These are phyloP conservation scores for Harlomillsia oculata DNA, from an alignment of 1,140 invertebrate species.

Conservation along the genomic window DNA sequence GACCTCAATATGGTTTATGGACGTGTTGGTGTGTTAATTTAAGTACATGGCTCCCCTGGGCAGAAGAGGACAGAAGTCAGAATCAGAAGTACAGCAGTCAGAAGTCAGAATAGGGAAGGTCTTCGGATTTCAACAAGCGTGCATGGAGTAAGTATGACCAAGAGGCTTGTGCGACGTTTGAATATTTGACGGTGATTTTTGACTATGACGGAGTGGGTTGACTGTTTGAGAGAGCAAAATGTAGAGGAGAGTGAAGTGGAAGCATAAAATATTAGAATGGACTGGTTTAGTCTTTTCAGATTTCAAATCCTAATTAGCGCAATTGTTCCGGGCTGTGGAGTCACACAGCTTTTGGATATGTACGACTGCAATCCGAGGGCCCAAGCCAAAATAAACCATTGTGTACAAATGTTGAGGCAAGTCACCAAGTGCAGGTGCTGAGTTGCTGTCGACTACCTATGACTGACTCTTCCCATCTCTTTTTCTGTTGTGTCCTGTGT, in stretches of 20 bases:
- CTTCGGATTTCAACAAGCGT: too few species aligned
- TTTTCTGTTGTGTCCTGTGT: too few species aligned
- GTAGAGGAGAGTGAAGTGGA: conserved; percentile 5
- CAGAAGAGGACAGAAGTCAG: too few species aligned
- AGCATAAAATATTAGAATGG: conserved; percentile 8
- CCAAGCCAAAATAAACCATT: conserved; percentile 12
- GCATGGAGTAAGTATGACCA: too few species aligned
- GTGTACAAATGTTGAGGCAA: conserved; percentile 3
- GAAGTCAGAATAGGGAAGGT: too few species aligned
- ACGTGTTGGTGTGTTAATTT: too few species aligned
- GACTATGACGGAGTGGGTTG: conserved; percentile 25
- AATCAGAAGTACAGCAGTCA: too few species aligned
- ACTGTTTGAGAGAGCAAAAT: not conserved
- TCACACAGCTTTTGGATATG: not conserved
- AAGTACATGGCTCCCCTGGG: too few species aligned
- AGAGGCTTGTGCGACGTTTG: too few species aligned
- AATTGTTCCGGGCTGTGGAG: conserved; percentile 19
- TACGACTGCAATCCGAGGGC: not conserved
- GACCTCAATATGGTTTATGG: too few species aligned
- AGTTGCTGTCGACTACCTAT: conserved; percentile 21
- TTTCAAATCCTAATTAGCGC: conserved; percentile 31
- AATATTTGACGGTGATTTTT: too few species aligned
- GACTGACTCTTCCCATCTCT: conserved; percentile 1
- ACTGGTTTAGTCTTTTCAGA: conserved; percentile 10
- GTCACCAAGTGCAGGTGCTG: conserved; percentile 18